Conservation (phyloP, 1,140 invertebrate genomes). For the Hetaerina americana region DNA sequence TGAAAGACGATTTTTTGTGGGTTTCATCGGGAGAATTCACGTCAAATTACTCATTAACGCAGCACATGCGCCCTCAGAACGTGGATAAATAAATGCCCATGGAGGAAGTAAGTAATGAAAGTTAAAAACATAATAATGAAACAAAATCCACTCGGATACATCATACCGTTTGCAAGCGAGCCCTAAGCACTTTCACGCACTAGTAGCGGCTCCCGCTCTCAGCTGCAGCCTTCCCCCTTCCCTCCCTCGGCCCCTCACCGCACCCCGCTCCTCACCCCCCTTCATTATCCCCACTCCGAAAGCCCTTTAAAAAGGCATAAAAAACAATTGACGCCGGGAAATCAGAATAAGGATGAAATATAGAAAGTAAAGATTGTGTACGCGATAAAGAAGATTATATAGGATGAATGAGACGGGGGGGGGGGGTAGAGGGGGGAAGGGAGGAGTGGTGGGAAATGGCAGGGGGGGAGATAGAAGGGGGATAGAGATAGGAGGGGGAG, state of each 20-base stretch:
- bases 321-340: background rate
- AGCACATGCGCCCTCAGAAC: too few relatives aligned
- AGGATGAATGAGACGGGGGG: background rate
- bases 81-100: too few relatives aligned
- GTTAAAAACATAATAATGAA: too few relatives aligned
- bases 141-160: too few relatives aligned
- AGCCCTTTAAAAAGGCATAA: background rate
- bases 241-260: background rate
- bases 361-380: background rate
- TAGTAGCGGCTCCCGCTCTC: too few relatives aligned
- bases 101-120: too few relatives aligned
- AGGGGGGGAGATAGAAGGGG: background rate
- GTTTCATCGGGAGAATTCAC: too few relatives aligned
- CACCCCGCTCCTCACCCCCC: background rate
- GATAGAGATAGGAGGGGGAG: background rate
- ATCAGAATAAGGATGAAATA: background rate
- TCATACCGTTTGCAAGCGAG: too few relatives aligned
- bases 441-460: background rate
- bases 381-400: background rate
- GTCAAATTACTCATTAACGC: too few relatives aligned
- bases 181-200: too few relatives aligned
- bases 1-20: too few relatives aligned
- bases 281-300: background rate
- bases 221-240: background rate
- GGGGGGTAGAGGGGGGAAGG: background rate